Conservation (phyloP, 2,113 vertebrate species). For the Oceanodroma tethys region DNA sequence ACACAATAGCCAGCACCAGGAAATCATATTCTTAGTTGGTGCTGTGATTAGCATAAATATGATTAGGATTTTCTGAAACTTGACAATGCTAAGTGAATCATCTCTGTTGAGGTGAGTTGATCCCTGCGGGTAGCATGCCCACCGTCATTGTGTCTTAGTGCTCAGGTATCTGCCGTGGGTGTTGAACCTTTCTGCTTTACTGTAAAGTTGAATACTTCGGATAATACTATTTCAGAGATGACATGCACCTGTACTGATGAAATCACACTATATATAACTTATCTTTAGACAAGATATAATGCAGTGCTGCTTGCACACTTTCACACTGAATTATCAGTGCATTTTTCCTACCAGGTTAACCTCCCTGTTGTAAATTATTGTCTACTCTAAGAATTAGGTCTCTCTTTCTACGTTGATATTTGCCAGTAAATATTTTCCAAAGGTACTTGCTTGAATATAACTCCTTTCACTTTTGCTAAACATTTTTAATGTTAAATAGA, state of each 20-base stretch:
- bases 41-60: background rate
- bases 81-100: background rate
- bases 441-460: background rate
- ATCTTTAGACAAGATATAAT: constrained; percentile 15
- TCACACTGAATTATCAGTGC: background rate
- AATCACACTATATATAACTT: constrained; percentile 28
- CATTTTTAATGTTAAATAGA: background rate
- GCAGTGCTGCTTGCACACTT: background rate
- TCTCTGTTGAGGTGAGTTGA: background rate
- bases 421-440: background rate
- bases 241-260: background rate
- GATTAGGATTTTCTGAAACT: background rate
- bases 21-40: fast-evolving
- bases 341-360: background rate
- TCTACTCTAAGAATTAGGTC: background rate
- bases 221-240: constrained; percentile 33
- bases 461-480: background rate
- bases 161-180: background rate
- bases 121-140: background rate
- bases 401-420: background rate
- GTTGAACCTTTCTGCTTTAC: background rate
- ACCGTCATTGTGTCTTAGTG: background rate
- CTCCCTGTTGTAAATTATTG: background rate
- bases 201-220: background rate
- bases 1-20: background rate